Evolutionary conservation across 1,140 invertebrate species (phyloP).

Genomic region (Pogonomyrmex californicus): DNA sequence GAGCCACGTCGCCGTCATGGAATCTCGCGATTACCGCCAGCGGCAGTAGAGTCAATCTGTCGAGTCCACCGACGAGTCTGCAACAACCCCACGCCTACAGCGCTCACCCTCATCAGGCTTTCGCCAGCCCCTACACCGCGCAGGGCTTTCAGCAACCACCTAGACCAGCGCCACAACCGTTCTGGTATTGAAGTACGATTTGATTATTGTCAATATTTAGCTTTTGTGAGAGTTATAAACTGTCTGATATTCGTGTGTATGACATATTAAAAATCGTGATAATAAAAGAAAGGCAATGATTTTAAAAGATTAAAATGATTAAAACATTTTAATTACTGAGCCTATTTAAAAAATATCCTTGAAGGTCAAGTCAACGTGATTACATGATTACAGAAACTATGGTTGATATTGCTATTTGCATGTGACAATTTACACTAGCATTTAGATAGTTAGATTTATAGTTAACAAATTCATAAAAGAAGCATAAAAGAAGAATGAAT

Average conservation of each 20-base stretch:
- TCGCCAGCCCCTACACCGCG: conserved; percentile 80
- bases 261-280: not conserved
- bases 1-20: conserved; percentile 77
- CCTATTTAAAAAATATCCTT: not conserved
- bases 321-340: not conserved
- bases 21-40: conserved; percentile 75
- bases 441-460: conserved; percentile 7
- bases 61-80: conserved; percentile 75
- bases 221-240: not conserved
- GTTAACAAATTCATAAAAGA: conserved; percentile 2
- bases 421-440: not conserved
- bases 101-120: conserved; percentile 81
- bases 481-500: not conserved
- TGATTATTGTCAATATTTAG: not conserved
- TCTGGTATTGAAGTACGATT: conserved; percentile 16
- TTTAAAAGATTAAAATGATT: no score
- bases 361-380: not conserved
- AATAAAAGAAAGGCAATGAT: not conserved
- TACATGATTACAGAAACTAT: not conserved
- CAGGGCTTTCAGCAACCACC: conserved; percentile 83
- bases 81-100: conserved; percentile 75
- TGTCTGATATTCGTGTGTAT: not conserved
- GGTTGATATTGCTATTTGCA: not conserved
- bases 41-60: conserved; percentile 71
- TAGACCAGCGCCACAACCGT: conserved; percentile 67